Base-by-base conservation (phyloP, 1,140 invertebrate genomes). In the Orius laevigatus region DNA sequence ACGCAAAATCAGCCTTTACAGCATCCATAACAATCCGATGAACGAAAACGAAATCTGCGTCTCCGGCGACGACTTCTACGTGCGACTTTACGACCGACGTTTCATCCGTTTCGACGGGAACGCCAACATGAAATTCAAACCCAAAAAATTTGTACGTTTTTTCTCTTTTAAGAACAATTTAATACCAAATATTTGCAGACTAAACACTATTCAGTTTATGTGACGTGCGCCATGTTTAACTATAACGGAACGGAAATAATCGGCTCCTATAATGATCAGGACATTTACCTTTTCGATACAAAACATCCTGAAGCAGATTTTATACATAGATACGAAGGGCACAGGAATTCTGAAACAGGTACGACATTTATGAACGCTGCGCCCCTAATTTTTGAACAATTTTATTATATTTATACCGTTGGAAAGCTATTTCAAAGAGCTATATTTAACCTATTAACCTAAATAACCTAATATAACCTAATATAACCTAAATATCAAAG, bases 221-320 rank as follows among this genome's bases (percentile, higher is more conserved):
- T 94, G 0, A 94, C 90, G 5, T 87, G 79, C 61, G 84, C 84
- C 20, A 75, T 91, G 1, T 96, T 91, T 63, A 94, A 89, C 68
- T 77, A 91, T 65, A 83, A 88, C 65, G 90, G 91, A 36, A 73
- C 76, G 50, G 87, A 94, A 68, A 81, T 97, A 50, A 63, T 97
- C 11, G 89, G 82, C 3, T 85, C 86, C 0, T 96, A 93, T 63
- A 93, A 87, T 65, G 87, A 95, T 66, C 88, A 91, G 49, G 81
- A 90, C 60, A 86, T 97, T 56, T 96, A 92, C 68, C 64, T 93
- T 16, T 95, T 91, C 62, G 79, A 92, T 64, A 71, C 73, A n/a
- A 66, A 53, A 52, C 64, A 65, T 57, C 67, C 71, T 45, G 62
- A 60, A 16, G 67, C 73, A 38, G 73, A 79, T 56, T 81, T 70